These are phyloP conservation scores for Serilophus lunatus DNA, from an alignment of 2,113 vertebrate genomes.

Conservation along the genomic window DNA sequence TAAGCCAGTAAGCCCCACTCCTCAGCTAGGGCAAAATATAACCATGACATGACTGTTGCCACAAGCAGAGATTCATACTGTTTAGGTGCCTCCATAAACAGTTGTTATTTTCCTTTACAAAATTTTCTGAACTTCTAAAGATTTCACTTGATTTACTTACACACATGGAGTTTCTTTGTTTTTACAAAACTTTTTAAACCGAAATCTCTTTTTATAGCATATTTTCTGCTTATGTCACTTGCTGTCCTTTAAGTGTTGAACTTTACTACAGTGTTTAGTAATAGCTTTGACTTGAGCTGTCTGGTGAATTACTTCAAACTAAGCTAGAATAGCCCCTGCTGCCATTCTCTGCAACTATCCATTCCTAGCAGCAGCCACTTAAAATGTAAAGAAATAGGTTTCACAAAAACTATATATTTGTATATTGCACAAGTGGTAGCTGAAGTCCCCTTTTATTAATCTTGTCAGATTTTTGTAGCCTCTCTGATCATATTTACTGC, in stretches of 20 bases:
- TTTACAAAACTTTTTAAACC: neutral
- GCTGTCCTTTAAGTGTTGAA: neutral
- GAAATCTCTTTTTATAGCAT: neutral
- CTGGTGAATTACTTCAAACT: neutral
- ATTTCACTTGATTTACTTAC: neutral
- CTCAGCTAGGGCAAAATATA: neutral
- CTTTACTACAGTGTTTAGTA: neutral
- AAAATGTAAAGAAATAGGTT: neutral
- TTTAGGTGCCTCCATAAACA: neutral
- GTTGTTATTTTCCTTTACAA: neutral
- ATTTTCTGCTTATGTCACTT: neutral
- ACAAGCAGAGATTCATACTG: neutral
- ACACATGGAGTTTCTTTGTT: neutral
- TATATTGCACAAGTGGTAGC: neutral
- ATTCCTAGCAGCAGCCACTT: neutral
- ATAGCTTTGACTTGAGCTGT: neutral
- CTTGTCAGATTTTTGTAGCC: neutral
- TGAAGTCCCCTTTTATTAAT: neutral
- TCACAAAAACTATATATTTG: neutral
- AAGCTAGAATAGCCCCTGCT: neutral
- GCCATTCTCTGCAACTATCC: neutral
- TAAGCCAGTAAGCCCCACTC: neutral
- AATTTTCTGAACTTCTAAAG: neutral
- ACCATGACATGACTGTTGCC: neutral
- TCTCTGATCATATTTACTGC: neutral